Percentiles rank a stretch among this genome's conserved stretches.
phyloP scores from a whole-genome alignment of 2,888 invertebrate genomes.

The Cerastis leucographa region DNA sequence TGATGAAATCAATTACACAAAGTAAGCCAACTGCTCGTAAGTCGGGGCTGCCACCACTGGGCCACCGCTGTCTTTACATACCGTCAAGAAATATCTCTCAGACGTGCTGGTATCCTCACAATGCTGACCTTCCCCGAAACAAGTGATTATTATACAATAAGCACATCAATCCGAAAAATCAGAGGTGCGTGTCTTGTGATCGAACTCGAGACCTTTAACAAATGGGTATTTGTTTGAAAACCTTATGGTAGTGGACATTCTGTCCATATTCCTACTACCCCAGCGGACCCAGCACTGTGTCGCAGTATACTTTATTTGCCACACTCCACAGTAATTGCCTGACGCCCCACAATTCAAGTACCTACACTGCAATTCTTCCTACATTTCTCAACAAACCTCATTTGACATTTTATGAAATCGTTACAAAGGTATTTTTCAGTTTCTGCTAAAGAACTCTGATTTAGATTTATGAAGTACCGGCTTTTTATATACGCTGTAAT shows the following conservation, averaged over 20 bases:
- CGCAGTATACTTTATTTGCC: slow-evolving; percentile 55
- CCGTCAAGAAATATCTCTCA: no score
- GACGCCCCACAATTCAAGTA: slow-evolving; percentile 50
- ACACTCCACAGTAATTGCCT: slow-evolving; percentile 62
- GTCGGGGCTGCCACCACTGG: no score
- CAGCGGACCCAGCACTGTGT: slow-evolving; percentile 10
- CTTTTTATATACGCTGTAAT: slow-evolving; percentile 49
- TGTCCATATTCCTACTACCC: slow-evolving; percentile 1
- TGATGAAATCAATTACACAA: no score
- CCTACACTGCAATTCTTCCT: slow-evolving; percentile 53
- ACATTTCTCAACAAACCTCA: slow-evolving; percentile 51
- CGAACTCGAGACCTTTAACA: neutral
- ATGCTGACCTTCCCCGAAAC: no score
- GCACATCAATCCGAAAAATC: no score
- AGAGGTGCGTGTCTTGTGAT: no score
- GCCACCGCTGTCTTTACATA: no score
- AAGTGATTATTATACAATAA: no score
- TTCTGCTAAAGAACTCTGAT: slow-evolving; percentile 41
- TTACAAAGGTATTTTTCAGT: slow-evolving; percentile 54
- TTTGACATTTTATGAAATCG: slow-evolving; percentile 61
- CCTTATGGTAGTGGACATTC: slow-evolving; percentile 19
- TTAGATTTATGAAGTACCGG: slow-evolving; percentile 47
- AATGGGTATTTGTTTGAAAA: neutral
- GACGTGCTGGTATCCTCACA: no score
- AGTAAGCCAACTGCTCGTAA: no score